Conservation (phyloP, 2,113 vertebrate genomes). For the Neoarius graeffei region DNA sequence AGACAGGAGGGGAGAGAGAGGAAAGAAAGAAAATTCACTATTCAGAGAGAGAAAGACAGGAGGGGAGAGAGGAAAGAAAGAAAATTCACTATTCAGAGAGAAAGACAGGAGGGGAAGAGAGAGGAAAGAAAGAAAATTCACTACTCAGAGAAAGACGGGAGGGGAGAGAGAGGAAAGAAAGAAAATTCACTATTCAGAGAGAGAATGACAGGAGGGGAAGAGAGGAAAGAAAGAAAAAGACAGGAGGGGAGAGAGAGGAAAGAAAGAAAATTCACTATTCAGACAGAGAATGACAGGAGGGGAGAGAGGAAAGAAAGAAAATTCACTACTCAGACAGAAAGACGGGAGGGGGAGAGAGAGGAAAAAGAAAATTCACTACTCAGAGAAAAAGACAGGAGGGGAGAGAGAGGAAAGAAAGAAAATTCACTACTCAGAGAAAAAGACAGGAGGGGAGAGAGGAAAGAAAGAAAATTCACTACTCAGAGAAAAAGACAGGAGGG, state of each 20-base stretch:
- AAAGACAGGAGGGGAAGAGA: too few relatives aligned
- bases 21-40: background rate
- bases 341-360: too few relatives aligned
- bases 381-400: too few relatives aligned
- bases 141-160: background rate
- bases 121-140: too few relatives aligned
- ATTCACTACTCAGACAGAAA: background rate
- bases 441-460: too few relatives aligned
- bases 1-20: background rate
- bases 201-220: background rate
- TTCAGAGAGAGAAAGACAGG: background rate
- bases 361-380: too few relatives aligned
- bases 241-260: too few relatives aligned
- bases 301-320: fast-evolving
- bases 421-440: too few relatives aligned
- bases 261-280: background rate
- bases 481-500: background rate
- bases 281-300: background rate
- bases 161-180: background rate
- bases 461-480: background rate
- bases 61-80: background rate
- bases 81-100: too few relatives aligned
- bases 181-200: background rate
- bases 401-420: background rate
- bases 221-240: background rate